Conservation (phyloP, 2,888 invertebrate genomes). For the Cerastoderma edule region DNA sequence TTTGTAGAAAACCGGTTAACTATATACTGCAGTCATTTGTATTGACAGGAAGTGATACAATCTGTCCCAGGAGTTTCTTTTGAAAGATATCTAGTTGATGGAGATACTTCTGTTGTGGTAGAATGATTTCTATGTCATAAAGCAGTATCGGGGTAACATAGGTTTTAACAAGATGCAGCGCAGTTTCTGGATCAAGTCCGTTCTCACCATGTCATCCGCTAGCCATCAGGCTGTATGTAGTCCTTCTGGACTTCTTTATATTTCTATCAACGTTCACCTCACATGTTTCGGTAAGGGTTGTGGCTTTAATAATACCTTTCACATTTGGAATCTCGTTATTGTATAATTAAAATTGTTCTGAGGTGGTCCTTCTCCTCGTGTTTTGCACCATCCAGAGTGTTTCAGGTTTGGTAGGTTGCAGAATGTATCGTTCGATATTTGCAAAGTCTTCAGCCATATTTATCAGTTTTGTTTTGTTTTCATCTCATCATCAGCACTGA, state of each 20-base stretch:
- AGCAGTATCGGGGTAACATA: constrained; percentile 23
- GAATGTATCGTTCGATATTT: neutral
- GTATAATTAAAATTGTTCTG: neutral
- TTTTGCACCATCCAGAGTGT: neutral
- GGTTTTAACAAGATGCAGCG: constrained; percentile 8
- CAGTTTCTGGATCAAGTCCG: constrained; percentile 20
- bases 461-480: neutral
- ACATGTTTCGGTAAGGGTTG: neutral
- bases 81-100: constrained; percentile 23
- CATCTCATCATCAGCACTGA: neutral
- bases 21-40: constrained; percentile 29
- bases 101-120: neutral
- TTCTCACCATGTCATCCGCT: neutral
- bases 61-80: constrained; percentile 26
- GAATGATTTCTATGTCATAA: constrained; percentile 31
- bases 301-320: neutral
- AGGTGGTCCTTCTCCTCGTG: neutral
- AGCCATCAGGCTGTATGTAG: neutral
- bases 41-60: constrained; percentile 32
- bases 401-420: neutral
- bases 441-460: neutral
- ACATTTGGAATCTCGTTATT: neutral
- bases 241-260: neutral
- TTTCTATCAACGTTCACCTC: neutral
- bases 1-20: constrained; percentile 18